A percentile compares a stretch with the other conserved stretches of the same genome.
Conservation (phyloP, 2,797 vertebrate species). For the Bradypodion pumilum region DNA sequence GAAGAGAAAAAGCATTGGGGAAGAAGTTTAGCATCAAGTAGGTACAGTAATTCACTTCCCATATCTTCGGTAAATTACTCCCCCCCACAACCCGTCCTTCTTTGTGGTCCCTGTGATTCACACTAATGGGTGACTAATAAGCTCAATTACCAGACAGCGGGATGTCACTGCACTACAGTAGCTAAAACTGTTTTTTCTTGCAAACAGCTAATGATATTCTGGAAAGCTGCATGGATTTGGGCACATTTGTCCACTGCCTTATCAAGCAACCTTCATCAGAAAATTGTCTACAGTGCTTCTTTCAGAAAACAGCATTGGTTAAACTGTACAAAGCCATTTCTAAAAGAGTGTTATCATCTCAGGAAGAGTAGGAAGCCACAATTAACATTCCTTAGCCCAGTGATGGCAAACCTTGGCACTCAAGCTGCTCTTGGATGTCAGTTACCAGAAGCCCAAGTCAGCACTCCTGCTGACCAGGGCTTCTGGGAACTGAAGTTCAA, state of each 20-base stretch:
- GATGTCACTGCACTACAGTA: too few species aligned
- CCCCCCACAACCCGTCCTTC: too few species aligned
- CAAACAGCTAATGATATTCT: background rate
- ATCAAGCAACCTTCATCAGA: background rate
- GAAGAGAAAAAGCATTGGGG: conserved; percentile 28
- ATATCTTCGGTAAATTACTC: background rate
- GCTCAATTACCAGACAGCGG: too few species aligned
- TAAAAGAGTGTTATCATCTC: background rate
- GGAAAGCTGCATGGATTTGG: background rate
- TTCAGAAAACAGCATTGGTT: background rate
- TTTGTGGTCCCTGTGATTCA: too few species aligned
- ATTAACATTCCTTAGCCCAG: background rate
- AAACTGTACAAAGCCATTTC: background rate
- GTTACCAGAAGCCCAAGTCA: too few species aligned
- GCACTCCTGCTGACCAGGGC: too few species aligned
- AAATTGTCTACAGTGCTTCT: background rate
- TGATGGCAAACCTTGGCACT: too few species aligned
- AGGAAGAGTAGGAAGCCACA: background rate
- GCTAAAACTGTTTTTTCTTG: too few species aligned
- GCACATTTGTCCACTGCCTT: background rate
- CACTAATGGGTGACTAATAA: too few species aligned
- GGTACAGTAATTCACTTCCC: conserved; percentile 15
- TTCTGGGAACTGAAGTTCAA: too few species aligned
- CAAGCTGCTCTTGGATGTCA: too few species aligned
- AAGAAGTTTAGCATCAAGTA: conserved; percentile 38